Percentiles rank a stretch among this genome's conserved stretches.
phyloP scores from a whole-genome alignment of 2,113 vertebrate species.

The Actenoides hombroni region DNA sequence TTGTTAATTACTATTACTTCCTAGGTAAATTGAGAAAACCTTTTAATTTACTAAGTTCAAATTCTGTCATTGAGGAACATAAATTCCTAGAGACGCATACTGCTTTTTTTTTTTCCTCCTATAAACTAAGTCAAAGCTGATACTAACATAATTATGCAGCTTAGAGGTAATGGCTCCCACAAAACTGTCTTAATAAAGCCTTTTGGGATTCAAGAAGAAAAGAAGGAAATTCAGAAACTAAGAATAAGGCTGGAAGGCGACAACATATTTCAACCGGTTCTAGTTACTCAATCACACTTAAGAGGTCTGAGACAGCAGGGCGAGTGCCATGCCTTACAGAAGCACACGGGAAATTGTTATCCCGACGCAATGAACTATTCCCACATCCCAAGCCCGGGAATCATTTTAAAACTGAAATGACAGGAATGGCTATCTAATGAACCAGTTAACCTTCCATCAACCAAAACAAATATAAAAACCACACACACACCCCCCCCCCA shows the following conservation, averaged over 20 bases:
- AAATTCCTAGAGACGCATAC: not conserved
- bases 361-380: not conserved
- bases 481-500: too few species aligned
- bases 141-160: constrained; percentile 55
- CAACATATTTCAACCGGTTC: not conserved
- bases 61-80: constrained; percentile 29
- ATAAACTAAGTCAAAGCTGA: constrained; percentile 37
- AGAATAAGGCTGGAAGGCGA: constrained; percentile 49
- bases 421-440: not conserved
- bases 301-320: not conserved
- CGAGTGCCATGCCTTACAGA: not conserved
- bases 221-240: constrained; percentile 51
- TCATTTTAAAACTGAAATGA: not conserved
- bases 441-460: not conserved
- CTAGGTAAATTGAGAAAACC: constrained; percentile 50
- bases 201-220: constrained; percentile 54
- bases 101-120: not conserved
- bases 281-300: constrained; percentile 45
- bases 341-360: not conserved
- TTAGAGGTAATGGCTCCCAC: constrained; percentile 65
- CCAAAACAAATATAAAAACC: not conserved
- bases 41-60: constrained; percentile 63
- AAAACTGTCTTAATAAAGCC: constrained; percentile 73
- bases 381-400: not conserved
- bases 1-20: constrained; percentile 50